Evolutionary conservation across 2,797 vertebrate genomes (phyloP), one percentile per base, ranked within the genome.

Genomic region (Malacoctenus gilli): DNA sequence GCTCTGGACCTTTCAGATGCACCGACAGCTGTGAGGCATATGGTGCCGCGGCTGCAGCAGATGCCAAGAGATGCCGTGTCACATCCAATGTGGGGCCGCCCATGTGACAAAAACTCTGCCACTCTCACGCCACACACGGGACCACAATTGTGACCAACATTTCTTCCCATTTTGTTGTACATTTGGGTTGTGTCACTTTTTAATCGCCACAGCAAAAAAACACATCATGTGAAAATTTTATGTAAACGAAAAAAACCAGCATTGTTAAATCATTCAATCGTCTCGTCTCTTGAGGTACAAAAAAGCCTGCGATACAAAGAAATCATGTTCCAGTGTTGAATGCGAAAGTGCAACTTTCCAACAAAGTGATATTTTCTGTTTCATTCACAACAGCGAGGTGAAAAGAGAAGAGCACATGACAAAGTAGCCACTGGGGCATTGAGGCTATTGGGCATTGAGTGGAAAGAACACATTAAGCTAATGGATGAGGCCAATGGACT

Each of bases 391-490:
- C 38, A 44, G 15, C 16, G 67, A 67, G 48, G 36, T 75, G 69
- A 77, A 79, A 60, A 51, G 60, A 80, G 49, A 64, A 14, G 13
- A 63, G 46, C 38, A 56, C 23, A 59, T 61, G 51, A 75, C 59
- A 65, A 63, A 77, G 65, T 59, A 77, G 53, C 59, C 65, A 57
- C 58, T 13, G 28, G 58, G 75, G 70, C 64, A 75, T 58, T 74
- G 58, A 55, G 57, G 57, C 65, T 74, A 73, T 80, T 62, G 40
- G 53, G 52, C 54, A 67, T 63, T 60, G 66, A 80, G 54, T 50
- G 65, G 69, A 80, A 75, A 69, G 57, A 84, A 62, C 64, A 76
- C 86, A 87, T 88, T 89, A 87, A 16, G 59, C 79, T 89, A 90
- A 90, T 90, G 85, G 86, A 84, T 56, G 59, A 69, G 74, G 65